Conservation (phyloP, 2,113 vertebrate species). For the Upupa epops region DNA sequence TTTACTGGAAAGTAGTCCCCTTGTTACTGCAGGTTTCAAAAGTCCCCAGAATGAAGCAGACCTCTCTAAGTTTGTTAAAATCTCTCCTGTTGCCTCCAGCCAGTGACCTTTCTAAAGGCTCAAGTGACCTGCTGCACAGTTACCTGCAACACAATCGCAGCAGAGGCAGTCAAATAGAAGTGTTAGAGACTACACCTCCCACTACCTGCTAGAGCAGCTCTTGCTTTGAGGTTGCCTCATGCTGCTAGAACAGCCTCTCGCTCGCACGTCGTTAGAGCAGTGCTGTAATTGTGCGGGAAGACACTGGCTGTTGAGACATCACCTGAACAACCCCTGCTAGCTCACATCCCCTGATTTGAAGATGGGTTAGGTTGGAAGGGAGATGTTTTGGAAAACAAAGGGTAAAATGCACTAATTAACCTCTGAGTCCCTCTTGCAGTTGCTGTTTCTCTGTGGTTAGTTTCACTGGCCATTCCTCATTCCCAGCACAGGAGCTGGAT, state of each 20-base stretch:
- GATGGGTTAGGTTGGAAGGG: accelerated
- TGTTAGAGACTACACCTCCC: neutral
- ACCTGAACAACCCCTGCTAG: neutral
- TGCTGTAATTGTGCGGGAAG: accelerated
- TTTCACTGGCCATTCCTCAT: neutral
- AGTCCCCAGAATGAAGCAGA: neutral
- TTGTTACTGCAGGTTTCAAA: neutral
- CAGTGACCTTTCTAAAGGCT: neutral
- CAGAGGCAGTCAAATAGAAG: neutral
- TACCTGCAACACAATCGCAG: neutral
- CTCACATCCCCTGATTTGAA: neutral
- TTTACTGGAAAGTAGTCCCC: neutral
- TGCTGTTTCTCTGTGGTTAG: neutral
- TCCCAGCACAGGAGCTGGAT: neutral
- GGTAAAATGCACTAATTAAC: neutral
- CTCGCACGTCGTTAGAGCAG: accelerated
- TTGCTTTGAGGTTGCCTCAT: neutral
- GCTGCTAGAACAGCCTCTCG: neutral
- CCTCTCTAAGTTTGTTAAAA: neutral
- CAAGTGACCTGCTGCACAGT: neutral
- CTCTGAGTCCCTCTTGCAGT: neutral
- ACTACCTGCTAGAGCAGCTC: neutral
- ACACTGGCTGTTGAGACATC: neutral
- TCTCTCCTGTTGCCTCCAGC: neutral
- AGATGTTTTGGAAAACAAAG: neutral